Evolutionary conservation across 2,888 invertebrate species (phyloP).

Genomic region (Sinohyriopsis cumingii): DNA sequence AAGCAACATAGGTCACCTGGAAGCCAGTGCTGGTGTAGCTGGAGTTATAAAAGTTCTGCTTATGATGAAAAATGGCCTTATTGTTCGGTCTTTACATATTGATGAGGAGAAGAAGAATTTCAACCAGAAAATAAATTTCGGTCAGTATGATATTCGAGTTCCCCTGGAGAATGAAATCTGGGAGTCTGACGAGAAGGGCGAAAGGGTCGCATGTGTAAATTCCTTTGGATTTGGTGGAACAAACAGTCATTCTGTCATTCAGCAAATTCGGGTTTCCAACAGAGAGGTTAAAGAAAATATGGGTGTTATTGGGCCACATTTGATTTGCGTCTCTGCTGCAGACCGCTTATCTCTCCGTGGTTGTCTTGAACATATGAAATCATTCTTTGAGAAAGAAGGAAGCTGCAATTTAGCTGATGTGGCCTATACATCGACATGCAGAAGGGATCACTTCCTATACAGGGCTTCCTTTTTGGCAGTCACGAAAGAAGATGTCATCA

Average conservation of each 20-base stretch:
- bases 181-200: slow-evolving; percentile 10
- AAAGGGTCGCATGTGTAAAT: slow-evolving; percentile 32
- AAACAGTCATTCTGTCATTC: slow-evolving; percentile 44
- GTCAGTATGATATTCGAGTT: slow-evolving; percentile 22
- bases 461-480: slow-evolving; percentile 24
- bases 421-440: slow-evolving; percentile 11
- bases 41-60: slow-evolving; percentile 51
- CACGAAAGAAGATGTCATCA: slow-evolving; percentile 12
- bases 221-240: slow-evolving; percentile 55
- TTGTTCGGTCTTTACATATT: slow-evolving; percentile 46
- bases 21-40: slow-evolving; percentile 46
- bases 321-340: slow-evolving; percentile 23
- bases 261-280: not conserved
- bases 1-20: slow-evolving; percentile 49
- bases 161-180: slow-evolving; percentile 16
- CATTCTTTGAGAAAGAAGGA: slow-evolving; percentile 1
- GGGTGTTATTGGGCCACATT: not conserved
- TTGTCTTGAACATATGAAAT: slow-evolving; percentile 3
- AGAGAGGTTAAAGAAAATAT: not conserved
- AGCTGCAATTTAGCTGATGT: slow-evolving; percentile 4
- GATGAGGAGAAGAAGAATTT: slow-evolving; percentile 7
- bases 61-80: slow-evolving; percentile 44
- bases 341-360: slow-evolving; percentile 6
- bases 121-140: slow-evolving; percentile 38
- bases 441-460: slow-evolving; percentile 21